These are phyloP conservation scores for Passer montanus DNA, from an alignment of 2,113 vertebrate genomes.

Conservation along the genomic window DNA sequence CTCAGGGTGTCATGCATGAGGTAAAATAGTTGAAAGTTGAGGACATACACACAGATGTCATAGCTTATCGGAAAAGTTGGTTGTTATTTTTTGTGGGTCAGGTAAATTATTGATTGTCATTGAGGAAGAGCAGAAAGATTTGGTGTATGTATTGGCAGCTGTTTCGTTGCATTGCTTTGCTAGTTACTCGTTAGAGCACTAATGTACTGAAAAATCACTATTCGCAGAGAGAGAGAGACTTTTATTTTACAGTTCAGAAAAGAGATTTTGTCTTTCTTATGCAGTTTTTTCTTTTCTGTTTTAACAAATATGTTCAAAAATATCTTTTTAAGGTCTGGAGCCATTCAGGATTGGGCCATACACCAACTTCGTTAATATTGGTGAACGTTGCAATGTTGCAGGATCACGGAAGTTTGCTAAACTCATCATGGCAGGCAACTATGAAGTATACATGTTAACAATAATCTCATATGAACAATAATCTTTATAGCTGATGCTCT, in stretches of 20 bases:
- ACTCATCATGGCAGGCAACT: conserved; percentile 91
- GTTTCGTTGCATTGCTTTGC: neutral
- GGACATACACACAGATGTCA: fast-evolving
- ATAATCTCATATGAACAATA: neutral
- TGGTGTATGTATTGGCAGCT: neutral
- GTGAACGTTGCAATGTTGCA: conserved; percentile 96
- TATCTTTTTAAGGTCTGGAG: conserved; percentile 84
- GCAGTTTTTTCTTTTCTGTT: neutral
- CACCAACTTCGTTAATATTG: conserved; percentile 98
- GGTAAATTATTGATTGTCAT: neutral
- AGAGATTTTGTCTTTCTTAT: neutral
- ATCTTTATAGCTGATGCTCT: neutral
- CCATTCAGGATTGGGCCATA: conserved; percentile 92
- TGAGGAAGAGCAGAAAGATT: neutral
- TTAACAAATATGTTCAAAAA: neutral
- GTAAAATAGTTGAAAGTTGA: neutral
- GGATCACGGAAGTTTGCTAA: conserved; percentile 94
- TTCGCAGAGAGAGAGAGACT: neutral
- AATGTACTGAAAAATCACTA: neutral
- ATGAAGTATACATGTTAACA: conserved; percentile 81
- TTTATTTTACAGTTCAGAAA: neutral
- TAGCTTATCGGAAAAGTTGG: neutral
- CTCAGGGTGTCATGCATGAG: neutral
- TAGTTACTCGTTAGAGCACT: neutral
- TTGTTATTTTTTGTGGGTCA: neutral